Evolutionary conservation across 2,797 vertebrate genomes (phyloP).

Genomic region (Hephaestus fuliginosus): DNA sequence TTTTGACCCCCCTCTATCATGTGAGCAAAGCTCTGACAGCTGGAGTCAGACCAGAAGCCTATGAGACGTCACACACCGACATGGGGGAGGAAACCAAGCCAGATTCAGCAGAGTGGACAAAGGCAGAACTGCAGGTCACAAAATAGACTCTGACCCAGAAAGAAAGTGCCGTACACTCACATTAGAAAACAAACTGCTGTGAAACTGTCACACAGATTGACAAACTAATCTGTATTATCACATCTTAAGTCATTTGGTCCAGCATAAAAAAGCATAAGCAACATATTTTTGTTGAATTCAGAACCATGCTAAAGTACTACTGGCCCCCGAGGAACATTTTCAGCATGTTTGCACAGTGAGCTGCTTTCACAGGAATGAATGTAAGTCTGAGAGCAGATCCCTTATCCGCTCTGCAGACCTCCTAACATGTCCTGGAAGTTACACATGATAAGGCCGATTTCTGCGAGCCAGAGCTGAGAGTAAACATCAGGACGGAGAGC

Average conservation of each 20-base stretch:
- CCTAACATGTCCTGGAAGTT: too few relatives aligned
- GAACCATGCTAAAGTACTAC: background rate
- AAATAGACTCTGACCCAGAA: slow-evolving; percentile 9
- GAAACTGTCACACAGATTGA: background rate
- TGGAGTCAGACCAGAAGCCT: slow-evolving; percentile 16
- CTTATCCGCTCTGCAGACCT: background rate
- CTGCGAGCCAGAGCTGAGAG: background rate
- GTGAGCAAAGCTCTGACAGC: slow-evolving; percentile 42
- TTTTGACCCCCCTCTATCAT: slow-evolving; percentile 20
- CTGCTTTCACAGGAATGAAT: too few relatives aligned
- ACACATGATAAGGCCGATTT: background rate
- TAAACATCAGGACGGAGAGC: background rate
- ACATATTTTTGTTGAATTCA: background rate
- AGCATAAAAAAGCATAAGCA: background rate
- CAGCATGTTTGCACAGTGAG: background rate
- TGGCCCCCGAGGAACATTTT: background rate
- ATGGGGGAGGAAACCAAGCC: background rate
- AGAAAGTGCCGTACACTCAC: background rate
- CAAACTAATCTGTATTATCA: background rate
- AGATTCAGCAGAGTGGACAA: background rate
- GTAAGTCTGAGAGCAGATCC: background rate
- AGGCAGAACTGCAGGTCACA: background rate
- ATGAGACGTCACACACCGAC: slow-evolving; percentile 5
- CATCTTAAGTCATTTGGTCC: background rate
- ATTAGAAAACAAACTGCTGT: background rate